Evolutionary conservation across 2,113 vertebrate species (phyloP).

Genomic region (Lagopus muta): DNA sequence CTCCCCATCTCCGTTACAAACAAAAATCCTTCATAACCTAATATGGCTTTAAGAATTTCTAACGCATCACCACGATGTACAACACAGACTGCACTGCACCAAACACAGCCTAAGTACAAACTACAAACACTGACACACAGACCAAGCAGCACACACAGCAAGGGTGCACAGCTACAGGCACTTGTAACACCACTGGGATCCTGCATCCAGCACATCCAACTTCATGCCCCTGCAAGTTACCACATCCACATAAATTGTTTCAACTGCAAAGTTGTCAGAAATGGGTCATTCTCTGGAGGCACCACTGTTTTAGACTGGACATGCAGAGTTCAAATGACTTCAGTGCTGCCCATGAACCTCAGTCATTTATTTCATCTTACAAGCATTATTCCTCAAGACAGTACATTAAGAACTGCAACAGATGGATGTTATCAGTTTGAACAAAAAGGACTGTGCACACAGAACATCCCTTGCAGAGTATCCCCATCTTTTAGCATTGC

Average conservation of each 20-base stretch:
- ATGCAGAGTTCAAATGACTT: not conserved
- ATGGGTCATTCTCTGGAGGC: not conserved
- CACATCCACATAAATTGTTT: not conserved
- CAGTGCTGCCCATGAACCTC: not conserved
- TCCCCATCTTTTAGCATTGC: not conserved
- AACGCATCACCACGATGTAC: accelerated
- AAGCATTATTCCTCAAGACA: not conserved
- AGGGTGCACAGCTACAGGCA: not conserved
- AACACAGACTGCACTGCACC: not conserved
- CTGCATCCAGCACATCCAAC: not conserved
- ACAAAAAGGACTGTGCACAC: not conserved
- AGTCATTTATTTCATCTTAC: not conserved
- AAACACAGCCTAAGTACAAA: not conserved
- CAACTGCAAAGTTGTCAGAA: not conserved
- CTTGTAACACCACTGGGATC: not conserved
- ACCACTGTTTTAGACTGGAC: not conserved
- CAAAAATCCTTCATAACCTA: not conserved
- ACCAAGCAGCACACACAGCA: accelerated
- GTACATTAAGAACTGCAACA: not conserved
- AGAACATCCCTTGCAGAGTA: not conserved
- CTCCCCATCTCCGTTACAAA: not conserved
- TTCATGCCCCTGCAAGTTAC: accelerated
- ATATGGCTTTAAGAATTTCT: not conserved
- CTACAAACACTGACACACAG: not conserved
- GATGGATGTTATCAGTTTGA: not conserved